These are phyloP conservation scores for Streptopelia turtur DNA, from an alignment of 2,797 vertebrate genomes.

Conservation along the genomic window DNA sequence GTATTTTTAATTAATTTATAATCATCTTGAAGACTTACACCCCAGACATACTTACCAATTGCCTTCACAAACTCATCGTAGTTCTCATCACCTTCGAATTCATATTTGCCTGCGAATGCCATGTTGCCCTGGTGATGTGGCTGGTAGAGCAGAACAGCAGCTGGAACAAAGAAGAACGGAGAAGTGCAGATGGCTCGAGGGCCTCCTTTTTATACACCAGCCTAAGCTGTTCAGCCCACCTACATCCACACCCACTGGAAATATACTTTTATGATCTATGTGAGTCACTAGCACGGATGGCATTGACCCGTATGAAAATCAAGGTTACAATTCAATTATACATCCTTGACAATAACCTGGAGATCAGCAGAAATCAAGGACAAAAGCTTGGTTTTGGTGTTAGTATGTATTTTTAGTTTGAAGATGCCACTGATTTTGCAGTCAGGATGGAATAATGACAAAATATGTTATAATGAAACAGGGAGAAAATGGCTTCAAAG, in stretches of 20 bases:
- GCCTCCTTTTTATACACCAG: conserved; percentile 65
- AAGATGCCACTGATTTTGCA: not conserved
- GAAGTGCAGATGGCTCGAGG: not conserved
- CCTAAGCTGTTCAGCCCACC: conserved; percentile 25
- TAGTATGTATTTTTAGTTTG: not conserved
- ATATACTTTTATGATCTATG: conserved; percentile 51
- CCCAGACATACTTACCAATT: conserved; percentile 82
- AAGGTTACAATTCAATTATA: not conserved
- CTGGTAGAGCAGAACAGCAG: not conserved
- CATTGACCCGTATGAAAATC: conserved; percentile 55
- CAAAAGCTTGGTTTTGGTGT: not conserved
- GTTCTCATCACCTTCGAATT: conserved; percentile 89
- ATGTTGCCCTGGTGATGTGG: conserved; percentile 71
- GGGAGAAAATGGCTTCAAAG: not conserved
- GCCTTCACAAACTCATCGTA: conserved; percentile 90
- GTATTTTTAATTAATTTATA: not conserved
- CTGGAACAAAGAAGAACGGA: not conserved
- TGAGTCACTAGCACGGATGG: conserved; percentile 59
- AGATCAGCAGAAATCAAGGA: conserved; percentile 32
- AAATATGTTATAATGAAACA: not conserved
- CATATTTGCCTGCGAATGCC: conserved; percentile 91
- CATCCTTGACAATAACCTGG: not conserved
- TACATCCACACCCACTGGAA: conserved; percentile 12
- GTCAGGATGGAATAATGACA: not conserved
- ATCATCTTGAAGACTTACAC: not conserved